Conservation (phyloP, 2,797 vertebrate genomes). For the Merluccius polli region DNA sequence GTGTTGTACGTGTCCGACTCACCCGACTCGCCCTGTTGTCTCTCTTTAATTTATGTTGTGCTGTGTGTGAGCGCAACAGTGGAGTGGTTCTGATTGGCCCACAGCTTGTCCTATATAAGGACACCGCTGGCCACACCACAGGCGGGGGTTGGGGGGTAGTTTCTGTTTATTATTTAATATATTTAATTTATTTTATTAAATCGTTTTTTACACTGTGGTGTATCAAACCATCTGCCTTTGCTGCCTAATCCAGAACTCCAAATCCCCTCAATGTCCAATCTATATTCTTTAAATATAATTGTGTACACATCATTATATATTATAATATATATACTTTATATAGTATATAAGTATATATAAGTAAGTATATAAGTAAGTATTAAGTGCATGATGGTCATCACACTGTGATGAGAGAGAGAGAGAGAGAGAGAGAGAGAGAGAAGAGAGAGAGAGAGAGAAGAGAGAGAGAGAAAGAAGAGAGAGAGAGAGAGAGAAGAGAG, state of each 20-base stretch:
- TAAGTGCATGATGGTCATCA: not conserved
- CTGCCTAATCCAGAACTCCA: not conserved
- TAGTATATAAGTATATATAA: too few species aligned
- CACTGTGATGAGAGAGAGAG: too few species aligned
- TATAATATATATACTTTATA: not conserved
- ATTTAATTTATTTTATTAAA: not conserved
- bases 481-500: not conserved
- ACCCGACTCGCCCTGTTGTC: constrained; percentile 50
- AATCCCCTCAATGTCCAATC: not conserved
- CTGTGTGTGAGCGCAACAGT: constrained; percentile 45
- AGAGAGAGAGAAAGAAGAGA: not conserved
- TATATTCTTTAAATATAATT: not conserved
- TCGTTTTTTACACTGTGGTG: not conserved
- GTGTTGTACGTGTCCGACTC: constrained; percentile 48
- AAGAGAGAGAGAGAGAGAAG: too few species aligned
- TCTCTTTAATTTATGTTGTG: constrained; percentile 67
- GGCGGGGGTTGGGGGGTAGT: not conserved
- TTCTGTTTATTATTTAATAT: not conserved
- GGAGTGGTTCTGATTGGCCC: constrained; percentile 57
- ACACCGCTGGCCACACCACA: constrained; percentile 22
- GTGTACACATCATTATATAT: too few species aligned
- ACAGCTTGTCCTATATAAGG: constrained; percentile 70
- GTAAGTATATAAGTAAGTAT: too few species aligned
- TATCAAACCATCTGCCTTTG: not conserved
- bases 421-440: too few species aligned